These are phyloP conservation scores for Formica exsecta DNA, from an alignment of 1,140 invertebrate genomes.

Conservation along the genomic window DNA sequence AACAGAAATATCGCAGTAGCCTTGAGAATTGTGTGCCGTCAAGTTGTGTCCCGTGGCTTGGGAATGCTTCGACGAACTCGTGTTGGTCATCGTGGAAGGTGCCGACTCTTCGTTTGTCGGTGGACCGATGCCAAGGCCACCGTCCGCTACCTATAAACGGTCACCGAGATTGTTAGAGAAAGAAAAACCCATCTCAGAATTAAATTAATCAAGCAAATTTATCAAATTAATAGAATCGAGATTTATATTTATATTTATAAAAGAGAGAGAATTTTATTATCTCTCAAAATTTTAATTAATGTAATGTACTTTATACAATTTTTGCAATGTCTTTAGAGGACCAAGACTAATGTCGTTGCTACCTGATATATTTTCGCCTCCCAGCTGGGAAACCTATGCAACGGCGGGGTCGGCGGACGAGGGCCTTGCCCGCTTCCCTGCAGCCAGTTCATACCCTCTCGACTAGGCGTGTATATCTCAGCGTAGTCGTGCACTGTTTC, in stretches of 20 bases:
- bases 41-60: slow-evolving; percentile 84
- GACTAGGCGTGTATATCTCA: slow-evolving; percentile 97
- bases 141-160: slow-evolving; percentile 91
- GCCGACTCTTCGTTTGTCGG: slow-evolving; percentile 84
- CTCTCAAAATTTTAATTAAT: neutral
- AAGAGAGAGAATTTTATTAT: neutral
- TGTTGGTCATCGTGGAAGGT: slow-evolving; percentile 83
- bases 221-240: neutral
- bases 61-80: slow-evolving; percentile 85
- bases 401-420: slow-evolving; percentile 94
- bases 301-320: neutral
- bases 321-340: neutral
- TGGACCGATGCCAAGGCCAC: slow-evolving; percentile 89
- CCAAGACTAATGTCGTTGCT: slow-evolving; percentile 22
- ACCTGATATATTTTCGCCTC: slow-evolving; percentile 97
- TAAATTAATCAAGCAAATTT: too few species aligned
- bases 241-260: too few species aligned
- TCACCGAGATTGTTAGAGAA: neutral
- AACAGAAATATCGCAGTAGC: slow-evolving; percentile 95
- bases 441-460: slow-evolving; percentile 88
- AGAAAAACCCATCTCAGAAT: neutral
- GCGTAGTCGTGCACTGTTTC: slow-evolving; percentile 96
- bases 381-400: slow-evolving; percentile 96
- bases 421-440: slow-evolving; percentile 81
- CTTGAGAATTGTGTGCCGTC: slow-evolving; percentile 86